phyloP scores from a whole-genome alignment of 2,113 vertebrate species.

The Cheilinus undulatus region DNA sequence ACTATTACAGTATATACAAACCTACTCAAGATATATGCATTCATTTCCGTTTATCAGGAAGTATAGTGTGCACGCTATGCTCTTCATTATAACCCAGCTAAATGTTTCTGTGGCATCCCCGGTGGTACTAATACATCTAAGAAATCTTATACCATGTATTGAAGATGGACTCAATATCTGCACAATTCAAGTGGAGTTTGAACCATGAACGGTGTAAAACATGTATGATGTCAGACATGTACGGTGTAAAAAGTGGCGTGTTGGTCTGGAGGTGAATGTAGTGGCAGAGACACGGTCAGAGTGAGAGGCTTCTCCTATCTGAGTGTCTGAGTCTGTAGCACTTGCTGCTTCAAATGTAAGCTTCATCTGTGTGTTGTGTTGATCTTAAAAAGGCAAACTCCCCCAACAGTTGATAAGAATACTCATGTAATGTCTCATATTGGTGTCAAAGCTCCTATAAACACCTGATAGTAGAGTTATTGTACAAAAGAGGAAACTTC shows the following conservation, averaged over 20 bases:
- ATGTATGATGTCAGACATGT: slow-evolving; percentile 7
- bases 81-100: slow-evolving; percentile 63
- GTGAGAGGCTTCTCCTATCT: slow-evolving; percentile 2
- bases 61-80: slow-evolving; percentile 38
- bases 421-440: background rate
- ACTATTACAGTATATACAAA: slow-evolving; percentile 27
- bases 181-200: slow-evolving; percentile 54
- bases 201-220: background rate
- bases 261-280: slow-evolving; percentile 49
- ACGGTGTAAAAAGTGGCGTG: slow-evolving; percentile 19
- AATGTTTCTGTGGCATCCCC: slow-evolving; percentile 58
- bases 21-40: slow-evolving; percentile 29
- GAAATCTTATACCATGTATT: slow-evolving; percentile 39
- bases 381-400: slow-evolving; percentile 16
- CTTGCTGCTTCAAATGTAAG: slow-evolving; percentile 31
- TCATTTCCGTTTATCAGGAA: slow-evolving; percentile 50
- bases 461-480: background rate
- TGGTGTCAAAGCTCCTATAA: slow-evolving; percentile 17
- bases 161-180: slow-evolving; percentile 54
- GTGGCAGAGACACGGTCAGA: slow-evolving; percentile 7
- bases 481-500: background rate
- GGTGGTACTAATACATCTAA: slow-evolving; percentile 55
- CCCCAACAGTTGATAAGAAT: background rate
- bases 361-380: slow-evolving; percentile 24
- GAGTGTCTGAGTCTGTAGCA: slow-evolving; percentile 28